These are phyloP conservation scores for Hoplodrina ambigua DNA, from an alignment of 2,888 invertebrate genomes.

Conservation along the genomic window DNA sequence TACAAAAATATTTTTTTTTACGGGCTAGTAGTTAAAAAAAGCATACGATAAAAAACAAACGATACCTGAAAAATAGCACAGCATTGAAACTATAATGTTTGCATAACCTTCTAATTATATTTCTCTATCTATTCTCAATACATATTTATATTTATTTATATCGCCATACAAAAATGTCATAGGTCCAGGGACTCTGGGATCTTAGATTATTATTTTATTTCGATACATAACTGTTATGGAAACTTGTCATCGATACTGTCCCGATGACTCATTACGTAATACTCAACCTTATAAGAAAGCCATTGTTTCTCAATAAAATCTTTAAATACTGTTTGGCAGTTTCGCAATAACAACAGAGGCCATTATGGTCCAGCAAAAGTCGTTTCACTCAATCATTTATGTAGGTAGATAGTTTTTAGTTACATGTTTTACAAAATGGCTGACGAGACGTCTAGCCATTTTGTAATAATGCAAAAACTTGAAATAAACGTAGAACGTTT, in stretches of 20 bases:
- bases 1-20: too few species aligned
- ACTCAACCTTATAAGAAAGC: constrained; percentile 20
- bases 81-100: too few species aligned
- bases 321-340: constrained; percentile 28
- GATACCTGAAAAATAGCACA: too few species aligned
- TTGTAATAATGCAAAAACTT: background rate
- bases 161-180: too few species aligned
- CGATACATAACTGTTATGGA: constrained; percentile 10
- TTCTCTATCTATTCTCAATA: too few species aligned
- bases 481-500: background rate
- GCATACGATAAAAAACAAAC: too few species aligned
- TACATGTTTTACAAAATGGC: constrained; percentile 6
- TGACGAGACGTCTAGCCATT: background rate
- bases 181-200: too few species aligned
- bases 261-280: constrained; percentile 21
- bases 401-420: background rate
- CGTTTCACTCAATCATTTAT: background rate
- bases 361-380: constrained; percentile 13
- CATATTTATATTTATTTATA: too few species aligned
- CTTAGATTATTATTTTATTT: too few species aligned
- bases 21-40: too few species aligned
- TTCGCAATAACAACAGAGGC: constrained; percentile 24
- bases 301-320: constrained; percentile 38
- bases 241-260: constrained; percentile 23
- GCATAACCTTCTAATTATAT: too few species aligned